phyloP scores from a whole-genome alignment of 2,797 vertebrate genomes.

The Coilia nasus region DNA sequence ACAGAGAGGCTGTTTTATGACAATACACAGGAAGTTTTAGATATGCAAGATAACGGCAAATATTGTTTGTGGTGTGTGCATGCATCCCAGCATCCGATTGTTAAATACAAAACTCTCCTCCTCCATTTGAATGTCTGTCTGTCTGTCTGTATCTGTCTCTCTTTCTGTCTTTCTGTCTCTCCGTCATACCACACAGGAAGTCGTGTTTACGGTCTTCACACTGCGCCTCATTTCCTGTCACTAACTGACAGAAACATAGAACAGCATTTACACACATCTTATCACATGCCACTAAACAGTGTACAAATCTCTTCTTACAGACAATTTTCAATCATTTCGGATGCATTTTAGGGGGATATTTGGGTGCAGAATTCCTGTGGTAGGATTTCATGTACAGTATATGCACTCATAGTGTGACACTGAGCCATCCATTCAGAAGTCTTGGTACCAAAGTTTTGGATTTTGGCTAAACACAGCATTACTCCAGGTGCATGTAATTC shows the following conservation, averaged over 20 bases:
- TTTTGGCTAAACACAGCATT: neutral
- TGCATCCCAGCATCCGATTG: neutral
- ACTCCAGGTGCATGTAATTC: neutral
- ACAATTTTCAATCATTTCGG: neutral
- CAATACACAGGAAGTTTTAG: neutral
- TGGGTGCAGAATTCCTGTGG: too few relatives aligned
- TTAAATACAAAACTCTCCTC: neutral
- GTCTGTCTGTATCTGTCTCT: neutral
- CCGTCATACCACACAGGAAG: conserved; percentile 27
- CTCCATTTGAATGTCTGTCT: neutral
- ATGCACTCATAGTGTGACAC: too few relatives aligned
- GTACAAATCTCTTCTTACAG: neutral
- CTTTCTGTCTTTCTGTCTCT: neutral
- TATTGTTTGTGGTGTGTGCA: neutral
- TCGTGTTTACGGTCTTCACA: conserved; percentile 31
- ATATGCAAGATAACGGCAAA: neutral
- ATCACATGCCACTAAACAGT: neutral
- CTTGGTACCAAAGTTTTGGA: too few relatives aligned
- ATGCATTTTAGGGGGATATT: too few relatives aligned
- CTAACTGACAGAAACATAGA: conserved; percentile 13
- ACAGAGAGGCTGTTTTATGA: neutral
- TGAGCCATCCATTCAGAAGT: too few relatives aligned
- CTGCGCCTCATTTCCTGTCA: conserved; percentile 32
- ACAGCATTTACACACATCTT: neutral
- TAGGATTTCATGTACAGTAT: too few relatives aligned